Conservation (phyloP, 2,797 vertebrate species). For the Aulostomus chinensis region DNA sequence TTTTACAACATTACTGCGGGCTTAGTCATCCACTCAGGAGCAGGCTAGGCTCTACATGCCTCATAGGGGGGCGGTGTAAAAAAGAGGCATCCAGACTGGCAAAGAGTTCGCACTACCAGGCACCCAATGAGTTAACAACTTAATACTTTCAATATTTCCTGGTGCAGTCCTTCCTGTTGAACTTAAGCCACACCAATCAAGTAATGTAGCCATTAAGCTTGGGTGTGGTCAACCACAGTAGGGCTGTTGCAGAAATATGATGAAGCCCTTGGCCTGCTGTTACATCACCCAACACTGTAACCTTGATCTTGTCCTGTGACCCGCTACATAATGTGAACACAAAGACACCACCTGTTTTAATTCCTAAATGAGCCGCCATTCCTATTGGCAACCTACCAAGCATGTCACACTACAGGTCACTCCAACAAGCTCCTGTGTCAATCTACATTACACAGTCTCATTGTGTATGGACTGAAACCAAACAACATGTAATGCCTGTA, state of each 20-base stretch:
- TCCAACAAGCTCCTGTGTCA: slow-evolving; percentile 39
- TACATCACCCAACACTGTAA: slow-evolving; percentile 51
- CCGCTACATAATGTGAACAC: slow-evolving; percentile 27
- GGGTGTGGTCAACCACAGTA: slow-evolving; percentile 22
- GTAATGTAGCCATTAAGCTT: slow-evolving; percentile 27
- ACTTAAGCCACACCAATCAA: slow-evolving; percentile 24
- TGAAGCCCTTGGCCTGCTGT: slow-evolving; percentile 25
- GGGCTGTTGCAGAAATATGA: slow-evolving; percentile 25
- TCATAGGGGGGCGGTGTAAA: slow-evolving; percentile 38
- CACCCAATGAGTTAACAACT: slow-evolving; percentile 24
- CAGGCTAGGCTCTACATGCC: slow-evolving; percentile 54
- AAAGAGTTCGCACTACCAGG: slow-evolving; percentile 8
- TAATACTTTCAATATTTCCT: slow-evolving; percentile 8
- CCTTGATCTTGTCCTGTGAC: slow-evolving; percentile 42
- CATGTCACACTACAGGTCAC: slow-evolving; percentile 52
- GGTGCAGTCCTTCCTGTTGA: slow-evolving; percentile 5
- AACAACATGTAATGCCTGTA: too few relatives aligned
- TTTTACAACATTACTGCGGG: slow-evolving; percentile 63
- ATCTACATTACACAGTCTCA: slow-evolving; percentile 37
- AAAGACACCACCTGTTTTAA: slow-evolving; percentile 57
- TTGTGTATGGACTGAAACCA: slow-evolving; percentile 21
- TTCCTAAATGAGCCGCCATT: slow-evolving; percentile 61
- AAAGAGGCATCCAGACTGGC: slow-evolving; percentile 31
- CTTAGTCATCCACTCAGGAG: slow-evolving; percentile 64
- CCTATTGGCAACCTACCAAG: slow-evolving; percentile 43